Percentiles rank a stretch among this genome's conserved stretches.
Conservation (phyloP, 2,797 vertebrate genomes). For the Anableps anableps region DNA sequence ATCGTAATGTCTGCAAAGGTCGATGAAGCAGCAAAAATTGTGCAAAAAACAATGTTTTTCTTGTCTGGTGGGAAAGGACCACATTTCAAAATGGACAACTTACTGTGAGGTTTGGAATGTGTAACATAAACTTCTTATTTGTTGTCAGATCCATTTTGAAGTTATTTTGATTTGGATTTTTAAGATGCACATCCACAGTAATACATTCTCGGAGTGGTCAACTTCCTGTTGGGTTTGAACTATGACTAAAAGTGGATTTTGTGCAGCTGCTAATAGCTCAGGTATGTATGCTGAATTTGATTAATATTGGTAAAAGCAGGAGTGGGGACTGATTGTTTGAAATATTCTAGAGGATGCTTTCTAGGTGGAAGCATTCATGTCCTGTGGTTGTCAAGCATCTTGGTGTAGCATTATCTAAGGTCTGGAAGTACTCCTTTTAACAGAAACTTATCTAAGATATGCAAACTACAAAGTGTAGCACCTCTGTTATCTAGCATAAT, state of each 20-base stretch:
- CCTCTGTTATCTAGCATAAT: slow-evolving; percentile 29
- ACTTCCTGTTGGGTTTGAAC: neutral
- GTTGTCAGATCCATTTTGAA: neutral
- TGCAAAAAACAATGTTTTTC: neutral
- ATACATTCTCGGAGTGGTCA: neutral
- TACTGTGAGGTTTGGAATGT: neutral
- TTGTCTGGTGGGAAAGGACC: neutral
- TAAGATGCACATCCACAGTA: too few species aligned
- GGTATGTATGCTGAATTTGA: neutral
- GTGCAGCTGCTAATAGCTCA: neutral
- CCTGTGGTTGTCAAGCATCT: neutral
- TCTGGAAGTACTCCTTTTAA: neutral
- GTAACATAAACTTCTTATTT: neutral
- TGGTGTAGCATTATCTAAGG: neutral
- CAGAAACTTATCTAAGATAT: neutral
- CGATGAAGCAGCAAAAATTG: neutral
- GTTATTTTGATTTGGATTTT: neutral
- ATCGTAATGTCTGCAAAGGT: neutral
- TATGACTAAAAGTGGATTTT: neutral
- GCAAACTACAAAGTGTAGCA: neutral
- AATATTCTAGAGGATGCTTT: neutral
- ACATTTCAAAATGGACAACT: neutral
- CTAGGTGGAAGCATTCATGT: neutral
- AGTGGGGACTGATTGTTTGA: neutral
- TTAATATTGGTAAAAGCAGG: neutral